Evolutionary conservation across 1,140 invertebrate genomes (phyloP), one percentile per base, ranked within the genome.

Genomic region (Frieseomelitta varia): DNA sequence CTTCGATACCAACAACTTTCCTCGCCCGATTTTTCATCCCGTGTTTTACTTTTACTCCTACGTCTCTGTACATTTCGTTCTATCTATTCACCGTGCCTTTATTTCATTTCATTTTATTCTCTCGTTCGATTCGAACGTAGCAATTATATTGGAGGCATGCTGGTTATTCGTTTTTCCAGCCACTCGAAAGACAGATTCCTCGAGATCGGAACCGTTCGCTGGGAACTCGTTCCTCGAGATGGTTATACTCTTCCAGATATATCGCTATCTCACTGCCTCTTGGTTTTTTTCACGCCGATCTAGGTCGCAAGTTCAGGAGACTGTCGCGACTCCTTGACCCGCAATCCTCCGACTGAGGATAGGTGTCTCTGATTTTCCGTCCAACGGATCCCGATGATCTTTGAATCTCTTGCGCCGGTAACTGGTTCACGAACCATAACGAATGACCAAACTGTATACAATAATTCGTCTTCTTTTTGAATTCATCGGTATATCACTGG

Each of bases 271-370:
- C 61, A 47, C 58, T 47, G 58, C 19, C 4, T 39, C n/a, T 51
- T 30, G n/a, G 47, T 69, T 58, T 61, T n/a, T 80, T 81, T 84
- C 85, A 81, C 51, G 11, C 56, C 61, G 56, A 90, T 86, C 67
- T 90, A 58, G 89, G 89, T 86, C 88, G 80, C 81, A 90, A 90
- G 89, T 90, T 90, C 89, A 90, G 81, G 69, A 79, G 39, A 69
- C 61, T n/a, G 14, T 79, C 63, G n/a, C 67, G 17, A 63, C 74
- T 47, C 39, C 78, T 30, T 58, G 56, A 88, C 81, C 63, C 47
- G 56, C 63, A 34, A 68, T 69, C 67, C 12, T n/a, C 77, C 69
- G 87, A 76, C 34, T 1, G 1, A 39, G 11, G 24, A 51, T 53
- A 12, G 73, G 61, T 77, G 21, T 1, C 27, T 11, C 0, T 0